Base-by-base conservation (phyloP, 2,797 vertebrate species). In the Pipistrellus nathusii region DNA sequence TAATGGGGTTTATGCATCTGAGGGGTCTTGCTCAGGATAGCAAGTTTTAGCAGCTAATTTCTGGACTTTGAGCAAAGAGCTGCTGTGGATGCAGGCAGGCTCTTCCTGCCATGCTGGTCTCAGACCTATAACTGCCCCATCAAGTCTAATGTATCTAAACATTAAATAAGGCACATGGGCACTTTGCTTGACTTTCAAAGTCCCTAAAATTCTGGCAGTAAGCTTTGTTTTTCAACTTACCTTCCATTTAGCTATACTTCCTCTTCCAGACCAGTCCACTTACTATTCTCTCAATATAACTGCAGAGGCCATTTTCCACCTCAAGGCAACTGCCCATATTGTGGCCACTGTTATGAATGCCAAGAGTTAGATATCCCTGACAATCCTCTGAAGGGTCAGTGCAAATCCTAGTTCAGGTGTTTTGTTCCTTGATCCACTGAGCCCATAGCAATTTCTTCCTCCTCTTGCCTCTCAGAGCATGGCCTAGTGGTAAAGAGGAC, bases 171-270 rank as follows among this genome's bases (percentile, higher is more conserved):
- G 23, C 14, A 3, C 32, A 66, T 6, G 8, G 35, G 6, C 5
- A 46, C 32, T 71, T 30, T n/a, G 7, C 9, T 18, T 53, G 75
- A 38, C n/a, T 62, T 55, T 44, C 23, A 78, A 77, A 41, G 51
- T 3, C 13, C 41, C n/a, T 53, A 21, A 51, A 32, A 87, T 21
- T 90, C 64, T 27, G 25, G 44, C 5, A 20, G 15, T 46, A 44
- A 85, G 32, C 6, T 94, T 85, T 90, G 69, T 27, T 86, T 76
- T 69, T n/a, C 35, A 59, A 80, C 59, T 32, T 75, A 51, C 25
- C 76, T 82, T 84, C 64, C 8, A 27, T 12, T 88, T 35, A 53
- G 15, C 14, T 30, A 62, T 18, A 46, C 3, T 48, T 27, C 9
- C n/a, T 68, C 41, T 55, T 87, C 46, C n/a, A 91, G 15, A 89